These are phyloP conservation scores for Telmatherina bonti DNA, from an alignment of 2,797 vertebrate species.

Conservation along the genomic window DNA sequence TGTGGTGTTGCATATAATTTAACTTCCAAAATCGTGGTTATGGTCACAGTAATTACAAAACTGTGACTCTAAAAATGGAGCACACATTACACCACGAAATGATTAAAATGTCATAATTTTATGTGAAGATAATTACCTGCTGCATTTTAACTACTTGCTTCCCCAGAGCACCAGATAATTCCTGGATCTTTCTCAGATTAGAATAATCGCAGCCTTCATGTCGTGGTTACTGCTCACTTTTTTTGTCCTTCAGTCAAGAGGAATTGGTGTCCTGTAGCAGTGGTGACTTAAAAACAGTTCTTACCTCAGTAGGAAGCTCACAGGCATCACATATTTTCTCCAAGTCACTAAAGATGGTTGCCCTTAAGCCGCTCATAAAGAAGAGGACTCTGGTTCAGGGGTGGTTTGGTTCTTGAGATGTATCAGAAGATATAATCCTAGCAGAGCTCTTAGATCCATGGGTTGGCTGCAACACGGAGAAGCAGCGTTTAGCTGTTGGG, in stretches of 20 bases:
- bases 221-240: slow-evolving; percentile 61
- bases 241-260: slow-evolving; percentile 48
- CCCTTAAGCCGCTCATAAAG: neutral
- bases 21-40: slow-evolving; percentile 33
- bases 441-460: no score
- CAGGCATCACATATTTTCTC: neutral
- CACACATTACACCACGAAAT: slow-evolving; percentile 18
- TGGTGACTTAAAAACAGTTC: slow-evolving; percentile 40
- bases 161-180: slow-evolving; percentile 29
- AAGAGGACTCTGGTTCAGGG: neutral
- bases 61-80: slow-evolving; percentile 33
- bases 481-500: no score
- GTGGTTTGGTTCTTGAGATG: no score
- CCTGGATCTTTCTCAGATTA: slow-evolving; percentile 36
- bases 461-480: no score
- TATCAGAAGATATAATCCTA: no score
- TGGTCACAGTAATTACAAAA: slow-evolving; percentile 58
- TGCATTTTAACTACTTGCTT: slow-evolving; percentile 46
- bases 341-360: neutral
- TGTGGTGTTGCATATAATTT: slow-evolving; percentile 61
- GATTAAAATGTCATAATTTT: slow-evolving; percentile 39
- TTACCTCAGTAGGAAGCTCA: neutral
- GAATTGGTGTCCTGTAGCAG: slow-evolving; percentile 69
- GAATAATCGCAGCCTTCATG: slow-evolving; percentile 58
- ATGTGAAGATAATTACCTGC: slow-evolving; percentile 42